phyloP scores from a whole-genome alignment of 2,888 invertebrate species.

The Desoria tigrina region DNA sequence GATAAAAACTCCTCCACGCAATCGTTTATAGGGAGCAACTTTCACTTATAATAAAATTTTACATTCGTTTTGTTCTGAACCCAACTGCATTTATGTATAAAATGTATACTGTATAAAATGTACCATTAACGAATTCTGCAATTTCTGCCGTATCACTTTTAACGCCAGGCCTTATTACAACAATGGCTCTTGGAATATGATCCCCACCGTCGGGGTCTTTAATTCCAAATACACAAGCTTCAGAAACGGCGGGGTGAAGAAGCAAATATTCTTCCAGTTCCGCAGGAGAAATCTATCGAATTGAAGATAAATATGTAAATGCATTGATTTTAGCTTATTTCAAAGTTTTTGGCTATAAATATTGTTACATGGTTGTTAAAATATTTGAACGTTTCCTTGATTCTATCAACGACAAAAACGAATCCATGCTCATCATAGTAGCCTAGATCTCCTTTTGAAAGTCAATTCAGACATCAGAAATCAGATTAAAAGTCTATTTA shows the following conservation, averaged over 20 bases:
- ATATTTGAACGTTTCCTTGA: conserved; percentile 53
- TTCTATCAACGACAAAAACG: conserved; percentile 49
- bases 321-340: not conserved
- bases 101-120: not conserved
- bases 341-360: not conserved
- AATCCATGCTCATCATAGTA: conserved; percentile 49
- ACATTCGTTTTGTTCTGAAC: too few species aligned
- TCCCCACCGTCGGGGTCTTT: conserved; percentile 51
- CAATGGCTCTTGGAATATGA: conserved; percentile 50
- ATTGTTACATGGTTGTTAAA: conserved; percentile 49
- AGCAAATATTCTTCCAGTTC: conserved; percentile 49
- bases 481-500: not conserved
- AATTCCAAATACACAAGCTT: conserved; percentile 51
- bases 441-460: conserved; percentile 44
- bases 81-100: not conserved
- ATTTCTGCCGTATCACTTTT: conserved; percentile 35
- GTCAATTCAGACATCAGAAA: not conserved
- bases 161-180: conserved; percentile 37
- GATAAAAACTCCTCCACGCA: conserved; percentile 49
- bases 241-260: conserved; percentile 46
- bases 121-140: conserved; percentile 46
- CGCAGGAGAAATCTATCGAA: conserved; percentile 50
- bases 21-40: conserved; percentile 49
- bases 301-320: not conserved
- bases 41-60: conserved; percentile 22